Percentiles rank a stretch among this genome's conserved stretches.
phyloP scores from a whole-genome alignment of 2,888 invertebrate genomes.

The Andricus curvator region DNA sequence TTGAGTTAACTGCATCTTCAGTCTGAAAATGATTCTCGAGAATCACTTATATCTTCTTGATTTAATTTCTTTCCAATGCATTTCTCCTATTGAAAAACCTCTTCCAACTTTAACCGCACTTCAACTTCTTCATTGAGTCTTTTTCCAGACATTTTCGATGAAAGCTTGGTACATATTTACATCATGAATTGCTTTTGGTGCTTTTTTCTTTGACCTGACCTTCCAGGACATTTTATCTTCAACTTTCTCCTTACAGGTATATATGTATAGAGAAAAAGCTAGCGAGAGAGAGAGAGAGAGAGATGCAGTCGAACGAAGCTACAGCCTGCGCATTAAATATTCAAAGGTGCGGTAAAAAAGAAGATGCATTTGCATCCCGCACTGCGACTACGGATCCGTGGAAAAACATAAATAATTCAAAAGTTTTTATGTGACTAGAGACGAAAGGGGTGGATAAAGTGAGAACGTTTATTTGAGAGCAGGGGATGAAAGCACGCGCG shows the following conservation, averaged over 20 bases:
- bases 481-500: slow-evolving; percentile 42
- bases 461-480: slow-evolving; percentile 50
- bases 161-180: slow-evolving; percentile 15
- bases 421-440: slow-evolving; percentile 69
- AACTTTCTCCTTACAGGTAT: slow-evolving; percentile 19
- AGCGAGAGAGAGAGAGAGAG: neutral
- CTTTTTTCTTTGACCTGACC: slow-evolving; percentile 14
- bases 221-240: slow-evolving; percentile 26
- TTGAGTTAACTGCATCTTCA: too few species aligned
- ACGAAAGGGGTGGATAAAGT: slow-evolving; percentile 46
- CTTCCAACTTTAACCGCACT: neutral
- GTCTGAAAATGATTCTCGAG: too few species aligned
- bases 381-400: slow-evolving; percentile 67
- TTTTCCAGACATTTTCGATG: neutral
- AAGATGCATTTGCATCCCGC: slow-evolving; percentile 74
- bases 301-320: slow-evolving; percentile 8
- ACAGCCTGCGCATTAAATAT: slow-evolving; percentile 70
- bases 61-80: neutral
- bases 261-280: neutral
- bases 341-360: slow-evolving; percentile 73
- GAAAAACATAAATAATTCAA: slow-evolving; percentile 77
- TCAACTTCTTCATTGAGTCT: slow-evolving; percentile 9
- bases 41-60: neutral
- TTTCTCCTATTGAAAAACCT: neutral
- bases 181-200: slow-evolving; percentile 2